phyloP scores from a whole-genome alignment of 1,140 invertebrate genomes.

The Zaprionus nigranus region DNA sequence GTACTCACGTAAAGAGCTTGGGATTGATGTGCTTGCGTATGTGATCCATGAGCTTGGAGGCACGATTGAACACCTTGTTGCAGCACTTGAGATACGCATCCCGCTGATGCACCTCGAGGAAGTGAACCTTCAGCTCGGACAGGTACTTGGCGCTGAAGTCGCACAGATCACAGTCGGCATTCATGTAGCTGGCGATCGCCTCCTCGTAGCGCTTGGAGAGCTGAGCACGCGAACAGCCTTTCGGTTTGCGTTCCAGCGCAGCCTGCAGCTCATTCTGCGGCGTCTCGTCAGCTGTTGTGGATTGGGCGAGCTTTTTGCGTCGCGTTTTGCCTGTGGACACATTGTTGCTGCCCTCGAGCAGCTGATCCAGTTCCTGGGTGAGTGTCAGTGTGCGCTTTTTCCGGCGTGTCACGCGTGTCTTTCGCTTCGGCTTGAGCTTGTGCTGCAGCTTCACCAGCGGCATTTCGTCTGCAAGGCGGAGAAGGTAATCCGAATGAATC shows the following conservation, averaged over 20 bases:
- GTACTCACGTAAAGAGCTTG: slow-evolving; percentile 73
- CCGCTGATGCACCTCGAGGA: slow-evolving; percentile 64
- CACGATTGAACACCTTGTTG: slow-evolving; percentile 66
- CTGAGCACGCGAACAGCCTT: slow-evolving; percentile 67
- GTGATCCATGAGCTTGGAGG: slow-evolving; percentile 74
- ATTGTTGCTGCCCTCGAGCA: slow-evolving; percentile 42
- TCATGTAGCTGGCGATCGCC: slow-evolving; percentile 72
- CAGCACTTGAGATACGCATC: slow-evolving; percentile 78
- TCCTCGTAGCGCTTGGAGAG: slow-evolving; percentile 70
- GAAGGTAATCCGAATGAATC: not conserved
- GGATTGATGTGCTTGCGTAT: slow-evolving; percentile 78
- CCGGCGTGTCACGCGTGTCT: slow-evolving; percentile 4
- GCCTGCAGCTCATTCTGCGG: slow-evolving; percentile 58
- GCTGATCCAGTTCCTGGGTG: slow-evolving; percentile 52
- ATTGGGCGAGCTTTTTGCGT: not conserved
- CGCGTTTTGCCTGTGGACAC: not conserved
- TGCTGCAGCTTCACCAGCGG: slow-evolving; percentile 58
- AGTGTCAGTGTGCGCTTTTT: slow-evolving; percentile 28
- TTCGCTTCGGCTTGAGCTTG: slow-evolving; percentile 59
- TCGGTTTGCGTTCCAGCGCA: slow-evolving; percentile 64
- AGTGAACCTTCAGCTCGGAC: slow-evolving; percentile 67
- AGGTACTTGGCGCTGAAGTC: slow-evolving; percentile 61
- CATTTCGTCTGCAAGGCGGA: slow-evolving; percentile 49
- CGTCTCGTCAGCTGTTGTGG: slow-evolving; percentile 30
- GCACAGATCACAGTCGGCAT: slow-evolving; percentile 75